phyloP scores from a whole-genome alignment of 2,113 vertebrate species.

The Puma concolor region DNA sequence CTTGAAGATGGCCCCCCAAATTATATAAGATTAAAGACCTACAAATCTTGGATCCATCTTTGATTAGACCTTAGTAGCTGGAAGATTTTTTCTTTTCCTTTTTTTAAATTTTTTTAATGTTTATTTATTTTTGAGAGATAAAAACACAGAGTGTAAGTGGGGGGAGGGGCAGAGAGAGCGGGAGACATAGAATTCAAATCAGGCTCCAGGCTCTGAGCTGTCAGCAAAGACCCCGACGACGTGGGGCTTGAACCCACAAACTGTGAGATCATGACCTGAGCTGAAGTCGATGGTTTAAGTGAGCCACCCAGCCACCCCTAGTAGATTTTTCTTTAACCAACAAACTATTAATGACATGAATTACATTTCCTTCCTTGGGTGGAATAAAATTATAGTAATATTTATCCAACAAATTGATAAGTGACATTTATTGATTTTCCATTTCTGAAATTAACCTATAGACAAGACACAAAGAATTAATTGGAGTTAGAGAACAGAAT shows the following conservation, averaged over 20 bases:
- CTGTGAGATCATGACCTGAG: too few relatives aligned
- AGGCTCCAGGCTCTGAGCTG: too few relatives aligned
- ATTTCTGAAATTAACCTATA: conserved; percentile 14
- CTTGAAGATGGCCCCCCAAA: neutral
- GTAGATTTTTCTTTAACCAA: neutral
- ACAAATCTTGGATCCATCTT: neutral
- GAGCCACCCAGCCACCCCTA: too few relatives aligned
- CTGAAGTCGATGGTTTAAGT: too few relatives aligned
- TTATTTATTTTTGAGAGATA: too few relatives aligned
- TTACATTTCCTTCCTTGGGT: conserved; percentile 38
- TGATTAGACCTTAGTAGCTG: neutral
- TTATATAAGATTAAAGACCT: conserved; percentile 4
- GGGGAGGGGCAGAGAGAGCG: too few relatives aligned
- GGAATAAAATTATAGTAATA: neutral
- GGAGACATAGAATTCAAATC: too few relatives aligned
- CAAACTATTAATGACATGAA: neutral
- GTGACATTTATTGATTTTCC: neutral
- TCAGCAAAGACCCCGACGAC: too few relatives aligned
- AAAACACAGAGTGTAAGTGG: too few relatives aligned
- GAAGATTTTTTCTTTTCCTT: neutral
- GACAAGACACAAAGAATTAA: neutral
- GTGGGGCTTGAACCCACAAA: too few relatives aligned
- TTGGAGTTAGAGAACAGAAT: neutral
- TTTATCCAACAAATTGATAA: neutral
- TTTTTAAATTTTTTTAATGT: too few relatives aligned